Conservation (phyloP, 1,140 invertebrate species). For the Trichonephila inaurata region DNA sequence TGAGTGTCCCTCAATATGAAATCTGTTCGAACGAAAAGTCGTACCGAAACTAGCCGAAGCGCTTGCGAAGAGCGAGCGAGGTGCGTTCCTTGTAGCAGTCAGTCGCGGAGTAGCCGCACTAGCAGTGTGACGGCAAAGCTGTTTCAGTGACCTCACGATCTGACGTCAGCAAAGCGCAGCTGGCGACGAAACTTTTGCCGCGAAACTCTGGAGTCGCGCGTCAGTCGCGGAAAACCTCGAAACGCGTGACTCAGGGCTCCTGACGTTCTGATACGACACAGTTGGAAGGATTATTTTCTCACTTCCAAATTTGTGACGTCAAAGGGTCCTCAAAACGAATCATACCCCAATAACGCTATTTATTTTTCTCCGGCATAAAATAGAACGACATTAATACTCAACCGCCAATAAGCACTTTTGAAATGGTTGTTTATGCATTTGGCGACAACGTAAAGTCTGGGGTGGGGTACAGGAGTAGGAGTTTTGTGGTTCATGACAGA, state of each 20-base stretch:
- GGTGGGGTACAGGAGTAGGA: not conserved
- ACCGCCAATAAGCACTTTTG: not conserved
- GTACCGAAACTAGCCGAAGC: not conserved
- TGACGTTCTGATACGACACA: not conserved
- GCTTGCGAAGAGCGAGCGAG: not conserved
- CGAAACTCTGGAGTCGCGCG: conserved; percentile 34
- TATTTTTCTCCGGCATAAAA: conserved; percentile 9
- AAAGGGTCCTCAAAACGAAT: conserved; percentile 7
- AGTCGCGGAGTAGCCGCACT: conserved; percentile 28
- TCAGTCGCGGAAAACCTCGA: conserved; percentile 43
- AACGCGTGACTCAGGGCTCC: conserved; percentile 18
- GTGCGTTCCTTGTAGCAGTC: not conserved
- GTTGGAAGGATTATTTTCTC: conserved; percentile 25
- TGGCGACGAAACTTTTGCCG: conserved; percentile 42
- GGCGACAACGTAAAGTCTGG: not conserved
- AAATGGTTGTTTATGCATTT: not conserved
- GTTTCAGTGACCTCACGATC: conserved; percentile 6
- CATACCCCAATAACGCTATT: not conserved
- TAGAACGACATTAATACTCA: not conserved
- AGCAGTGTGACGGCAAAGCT: conserved; percentile 17
- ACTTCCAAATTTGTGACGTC: not conserved
- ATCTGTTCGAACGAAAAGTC: not conserved
- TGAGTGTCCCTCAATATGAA: not conserved
- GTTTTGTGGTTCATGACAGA: too few species aligned
- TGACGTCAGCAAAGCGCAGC: conserved; percentile 23